These are phyloP conservation scores for Poeciliopsis prolifica DNA, from an alignment of 2,113 vertebrate genomes.

Conservation along the genomic window DNA sequence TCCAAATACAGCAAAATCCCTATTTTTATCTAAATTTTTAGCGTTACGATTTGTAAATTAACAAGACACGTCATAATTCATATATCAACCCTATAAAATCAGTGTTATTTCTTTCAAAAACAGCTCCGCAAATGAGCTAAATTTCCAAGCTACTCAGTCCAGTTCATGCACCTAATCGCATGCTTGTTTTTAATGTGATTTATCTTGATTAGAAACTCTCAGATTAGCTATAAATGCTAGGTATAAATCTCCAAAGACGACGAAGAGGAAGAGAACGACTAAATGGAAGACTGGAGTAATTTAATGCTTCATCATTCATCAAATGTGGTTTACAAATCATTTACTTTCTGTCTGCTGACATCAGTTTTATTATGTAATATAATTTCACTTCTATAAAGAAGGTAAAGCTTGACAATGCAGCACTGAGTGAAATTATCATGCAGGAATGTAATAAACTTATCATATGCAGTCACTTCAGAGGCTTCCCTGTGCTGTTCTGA, in stretches of 20 bases:
- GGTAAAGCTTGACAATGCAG: not conserved
- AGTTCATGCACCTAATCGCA: not conserved
- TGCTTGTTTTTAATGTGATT: not conserved
- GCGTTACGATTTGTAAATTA: no score
- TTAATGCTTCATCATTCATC: not conserved
- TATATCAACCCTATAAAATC: no score
- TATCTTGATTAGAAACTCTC: not conserved
- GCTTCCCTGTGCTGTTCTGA: constrained; percentile 13
- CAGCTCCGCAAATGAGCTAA: no score
- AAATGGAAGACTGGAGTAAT: not conserved
- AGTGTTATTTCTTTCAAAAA: no score
- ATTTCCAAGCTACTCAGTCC: no score
- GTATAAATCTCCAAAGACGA: not conserved
- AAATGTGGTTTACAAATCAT: not conserved
- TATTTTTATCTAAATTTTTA: no score
- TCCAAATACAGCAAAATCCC: no score
- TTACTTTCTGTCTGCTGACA: not conserved
- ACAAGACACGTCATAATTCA: no score
- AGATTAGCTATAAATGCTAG: not conserved
- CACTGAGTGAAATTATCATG: not conserved
- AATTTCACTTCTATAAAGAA: not conserved
- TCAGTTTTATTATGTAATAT: not conserved
- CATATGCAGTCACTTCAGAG: not conserved
- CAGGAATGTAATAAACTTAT: not conserved
- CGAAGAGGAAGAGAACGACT: no score